Conservation (phyloP, 2,113 vertebrate species). For the Hypocryptadius cinnamomeus region DNA sequence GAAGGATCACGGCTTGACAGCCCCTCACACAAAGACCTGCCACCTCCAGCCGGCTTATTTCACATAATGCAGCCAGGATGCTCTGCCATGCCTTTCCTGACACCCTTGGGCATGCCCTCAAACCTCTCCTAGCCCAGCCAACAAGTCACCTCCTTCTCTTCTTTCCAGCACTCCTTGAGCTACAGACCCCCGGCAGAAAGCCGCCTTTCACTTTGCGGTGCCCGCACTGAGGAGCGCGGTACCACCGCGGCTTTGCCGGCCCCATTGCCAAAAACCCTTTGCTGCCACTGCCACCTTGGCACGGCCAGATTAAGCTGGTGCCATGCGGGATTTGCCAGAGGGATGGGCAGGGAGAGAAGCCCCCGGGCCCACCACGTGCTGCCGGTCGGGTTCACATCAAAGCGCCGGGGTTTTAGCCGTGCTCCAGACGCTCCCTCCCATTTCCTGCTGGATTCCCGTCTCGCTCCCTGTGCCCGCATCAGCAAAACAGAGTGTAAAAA, state of each 20-base stretch:
- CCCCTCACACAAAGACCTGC: fast-evolving
- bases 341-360: neutral
- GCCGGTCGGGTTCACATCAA: neutral
- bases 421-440: slow-evolving; percentile 52
- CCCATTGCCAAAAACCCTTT: neutral
- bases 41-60: neutral
- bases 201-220: neutral
- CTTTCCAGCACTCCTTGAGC: neutral
- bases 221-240: fast-evolving
- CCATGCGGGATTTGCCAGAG: fast-evolving
- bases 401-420: neutral
- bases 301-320: neutral
- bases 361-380: neutral
- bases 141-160: neutral
- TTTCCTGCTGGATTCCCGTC: slow-evolving; percentile 55
- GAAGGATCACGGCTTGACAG: fast-evolving
- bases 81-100: neutral
- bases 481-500: slow-evolving; percentile 66
- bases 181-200: neutral
- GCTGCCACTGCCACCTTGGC: neutral
- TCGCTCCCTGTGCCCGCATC: slow-evolving; percentile 14
- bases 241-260: fast-evolving
- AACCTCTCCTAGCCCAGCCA: neutral
- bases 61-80: neutral
- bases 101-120: neutral